phyloP scores from a whole-genome alignment of 2,113 vertebrate genomes.

The Carettochelys insculpta region DNA sequence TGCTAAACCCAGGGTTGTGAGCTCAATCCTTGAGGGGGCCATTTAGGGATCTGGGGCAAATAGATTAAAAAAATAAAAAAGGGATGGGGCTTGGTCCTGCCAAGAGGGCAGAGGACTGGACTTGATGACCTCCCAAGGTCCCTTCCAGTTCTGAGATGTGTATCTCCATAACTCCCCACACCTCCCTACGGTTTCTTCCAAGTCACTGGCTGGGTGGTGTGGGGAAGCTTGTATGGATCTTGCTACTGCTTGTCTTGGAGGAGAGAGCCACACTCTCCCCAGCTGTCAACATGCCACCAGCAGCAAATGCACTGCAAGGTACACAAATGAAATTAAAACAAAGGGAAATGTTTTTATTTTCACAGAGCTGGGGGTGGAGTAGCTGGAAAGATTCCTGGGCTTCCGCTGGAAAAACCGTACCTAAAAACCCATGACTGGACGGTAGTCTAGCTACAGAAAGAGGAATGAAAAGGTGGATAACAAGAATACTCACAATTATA shows the following conservation, averaged over 20 bases:
- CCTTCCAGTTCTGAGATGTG: too few relatives aligned
- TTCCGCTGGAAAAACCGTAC: not conserved
- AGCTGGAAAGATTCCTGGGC: not conserved
- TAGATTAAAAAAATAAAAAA: too few relatives aligned
- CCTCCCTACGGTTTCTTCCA: not conserved
- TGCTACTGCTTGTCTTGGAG: not conserved
- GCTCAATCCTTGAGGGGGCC: too few relatives aligned
- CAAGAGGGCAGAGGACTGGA: too few relatives aligned
- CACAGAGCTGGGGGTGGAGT: not conserved
- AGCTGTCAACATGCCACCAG: not conserved
- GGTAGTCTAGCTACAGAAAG: not conserved
- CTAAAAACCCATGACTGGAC: not conserved
- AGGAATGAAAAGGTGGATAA: not conserved
- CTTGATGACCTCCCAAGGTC: too few relatives aligned
- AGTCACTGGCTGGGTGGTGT: not conserved
- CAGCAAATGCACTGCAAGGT: not conserved
- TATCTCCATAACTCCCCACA: too few relatives aligned
- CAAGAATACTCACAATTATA: not conserved
- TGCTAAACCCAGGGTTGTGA: too few relatives aligned
- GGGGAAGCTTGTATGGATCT: not conserved
- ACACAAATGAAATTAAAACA: not conserved
- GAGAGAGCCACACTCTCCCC: not conserved
- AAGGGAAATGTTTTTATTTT: not conserved
- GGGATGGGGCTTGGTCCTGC: too few relatives aligned
- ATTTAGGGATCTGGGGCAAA: too few relatives aligned